Percentiles rank a stretch among this genome's conserved stretches.
These are phyloP conservation scores for Frankliniella fusca DNA, from an alignment of 2,888 invertebrate species.

Conservation along the genomic window DNA sequence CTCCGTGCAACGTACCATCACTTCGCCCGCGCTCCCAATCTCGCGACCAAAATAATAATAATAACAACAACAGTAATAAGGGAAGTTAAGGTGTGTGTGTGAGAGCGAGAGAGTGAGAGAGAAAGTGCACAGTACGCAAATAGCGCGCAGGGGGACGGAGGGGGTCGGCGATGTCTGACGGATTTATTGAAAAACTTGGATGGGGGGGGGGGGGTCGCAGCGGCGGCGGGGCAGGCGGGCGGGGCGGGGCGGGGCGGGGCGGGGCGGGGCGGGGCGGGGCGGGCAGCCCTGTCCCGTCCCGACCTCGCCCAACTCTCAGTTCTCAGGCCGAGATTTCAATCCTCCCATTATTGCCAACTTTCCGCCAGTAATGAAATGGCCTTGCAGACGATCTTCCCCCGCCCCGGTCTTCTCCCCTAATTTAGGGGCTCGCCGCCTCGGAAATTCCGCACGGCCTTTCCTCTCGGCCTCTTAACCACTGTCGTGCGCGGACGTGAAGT, in stretches of 20 bases:
- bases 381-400: too few species aligned
- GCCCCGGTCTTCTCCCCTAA: too few species aligned
- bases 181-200: slow-evolving; percentile 25
- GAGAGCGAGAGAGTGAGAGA: too few species aligned
- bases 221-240: not conserved
- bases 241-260: not conserved
- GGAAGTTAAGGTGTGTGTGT: not conserved
- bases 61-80: not conserved
- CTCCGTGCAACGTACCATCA: not conserved
- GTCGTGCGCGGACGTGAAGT: not conserved
- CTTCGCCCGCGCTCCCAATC: not conserved
- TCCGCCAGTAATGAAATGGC: not conserved
- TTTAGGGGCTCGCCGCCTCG: too few species aligned
- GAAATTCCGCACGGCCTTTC: too few species aligned
- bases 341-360: slow-evolving; percentile 12
- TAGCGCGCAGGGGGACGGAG: not conserved
- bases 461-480: not conserved
- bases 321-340: not conserved
- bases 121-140: not conserved
- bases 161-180: not conserved
- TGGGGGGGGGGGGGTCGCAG: not conserved
- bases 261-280: not conserved
- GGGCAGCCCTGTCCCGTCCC: not conserved
- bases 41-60: slow-evolving; percentile 3
- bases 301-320: slow-evolving; percentile 5